Evolutionary conservation across 2,797 vertebrate genomes (phyloP).

Genomic region (Babyrousa celebensis): DNA sequence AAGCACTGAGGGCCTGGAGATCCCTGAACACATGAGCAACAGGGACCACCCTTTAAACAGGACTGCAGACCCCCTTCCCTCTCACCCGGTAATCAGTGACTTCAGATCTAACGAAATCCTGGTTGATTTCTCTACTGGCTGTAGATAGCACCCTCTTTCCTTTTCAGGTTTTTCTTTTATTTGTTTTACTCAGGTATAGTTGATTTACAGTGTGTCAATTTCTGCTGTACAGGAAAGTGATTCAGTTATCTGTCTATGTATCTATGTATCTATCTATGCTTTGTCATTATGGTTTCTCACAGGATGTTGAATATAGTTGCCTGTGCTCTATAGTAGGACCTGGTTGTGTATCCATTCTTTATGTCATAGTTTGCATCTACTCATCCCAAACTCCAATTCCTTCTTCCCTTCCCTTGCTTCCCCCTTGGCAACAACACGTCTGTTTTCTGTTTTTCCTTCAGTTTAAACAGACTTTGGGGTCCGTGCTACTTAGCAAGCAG

Average conservation of each 20-base stretch:
- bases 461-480: not conserved
- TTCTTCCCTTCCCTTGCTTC: not conserved
- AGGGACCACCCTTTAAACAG: not conserved
- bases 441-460: not conserved
- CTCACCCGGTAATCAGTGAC: accelerated
- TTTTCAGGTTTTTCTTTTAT: not conserved
- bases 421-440: not conserved
- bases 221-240: not conserved
- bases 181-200: not conserved
- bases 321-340: not conserved
- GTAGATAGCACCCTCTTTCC: not conserved
- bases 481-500: not conserved
- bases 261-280: not conserved
- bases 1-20: not conserved
- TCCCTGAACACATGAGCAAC: not conserved
- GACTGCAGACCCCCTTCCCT: too few relatives aligned
- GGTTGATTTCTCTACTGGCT: not conserved
- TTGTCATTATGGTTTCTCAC: not conserved
- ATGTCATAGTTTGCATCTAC: not conserved
- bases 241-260: not conserved
- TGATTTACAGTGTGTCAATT: not conserved
- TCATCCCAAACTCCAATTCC: not conserved
- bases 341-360: not conserved
- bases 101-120: not conserved
- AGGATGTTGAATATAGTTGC: not conserved